Conservation (phyloP, 2,888 invertebrate genomes). For the Drosophila quasianomalipes region DNA sequence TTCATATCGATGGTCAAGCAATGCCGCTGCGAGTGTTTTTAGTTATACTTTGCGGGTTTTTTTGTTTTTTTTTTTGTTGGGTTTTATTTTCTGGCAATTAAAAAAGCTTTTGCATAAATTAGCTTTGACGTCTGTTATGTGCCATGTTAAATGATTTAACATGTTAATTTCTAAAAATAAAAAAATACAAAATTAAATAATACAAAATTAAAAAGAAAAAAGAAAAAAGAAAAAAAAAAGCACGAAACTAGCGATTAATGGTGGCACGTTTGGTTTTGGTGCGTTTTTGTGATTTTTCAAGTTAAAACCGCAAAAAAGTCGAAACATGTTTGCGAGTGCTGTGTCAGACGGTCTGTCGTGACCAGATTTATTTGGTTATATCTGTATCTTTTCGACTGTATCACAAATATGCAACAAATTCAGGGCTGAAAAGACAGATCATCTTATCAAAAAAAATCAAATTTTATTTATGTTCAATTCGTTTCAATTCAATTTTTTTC, state of each 20-base stretch:
- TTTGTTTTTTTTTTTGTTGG: background rate
- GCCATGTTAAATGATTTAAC: conserved; percentile 47
- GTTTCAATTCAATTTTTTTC: background rate
- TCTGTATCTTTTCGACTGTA: conserved; percentile 21
- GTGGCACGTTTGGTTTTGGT: conserved; percentile 25
- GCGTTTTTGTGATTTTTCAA: conserved; percentile 35
- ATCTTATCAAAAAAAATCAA: background rate
- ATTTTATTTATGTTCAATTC: background rate
- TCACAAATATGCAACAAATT: conserved; percentile 4
- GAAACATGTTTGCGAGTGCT: conserved; percentile 63
- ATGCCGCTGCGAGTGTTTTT: conserved; percentile 1
- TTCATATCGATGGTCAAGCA: conserved; percentile 37
- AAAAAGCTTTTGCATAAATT: conserved; percentile 53
- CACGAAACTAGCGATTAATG: conserved; percentile 25
- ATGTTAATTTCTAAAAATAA: conserved; percentile 40
- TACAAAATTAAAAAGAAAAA: conserved; percentile 2
- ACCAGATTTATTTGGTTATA: conserved; percentile 42
- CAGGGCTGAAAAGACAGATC: conserved; percentile 29
- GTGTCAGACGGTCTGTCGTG: conserved; percentile 30
- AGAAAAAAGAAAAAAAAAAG: conserved; percentile 13
- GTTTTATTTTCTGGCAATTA: conserved; percentile 30
- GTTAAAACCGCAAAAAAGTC: conserved; percentile 48
- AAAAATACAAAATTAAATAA: conserved; percentile 7
- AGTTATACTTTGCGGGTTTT: conserved; percentile 3
- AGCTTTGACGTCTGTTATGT: conserved; percentile 28